Conservation (phyloP, 2,888 invertebrate species). For the Dynastes grantii region DNA sequence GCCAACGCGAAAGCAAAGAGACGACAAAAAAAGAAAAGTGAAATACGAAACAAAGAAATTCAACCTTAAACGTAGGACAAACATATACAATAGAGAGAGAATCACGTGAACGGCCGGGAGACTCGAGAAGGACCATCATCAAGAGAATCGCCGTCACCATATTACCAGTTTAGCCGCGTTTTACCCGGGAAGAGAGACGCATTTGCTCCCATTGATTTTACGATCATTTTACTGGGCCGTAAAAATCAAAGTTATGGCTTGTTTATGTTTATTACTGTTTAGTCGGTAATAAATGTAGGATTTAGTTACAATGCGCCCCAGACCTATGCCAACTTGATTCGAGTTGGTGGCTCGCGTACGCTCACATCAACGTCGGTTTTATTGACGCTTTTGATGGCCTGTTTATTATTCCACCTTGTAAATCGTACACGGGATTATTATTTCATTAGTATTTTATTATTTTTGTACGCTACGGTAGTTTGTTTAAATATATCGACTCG, state of each 20-base stretch:
- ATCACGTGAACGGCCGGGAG: conserved; percentile 24
- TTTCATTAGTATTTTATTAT: conserved; percentile 65
- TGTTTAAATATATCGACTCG: conserved; percentile 56
- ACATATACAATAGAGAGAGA: conserved; percentile 52
- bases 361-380: conserved; percentile 69
- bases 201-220: conserved; percentile 70
- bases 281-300: conserved; percentile 69
- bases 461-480: conserved; percentile 58
- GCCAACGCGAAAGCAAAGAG: not conserved
- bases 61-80: conserved; percentile 57
- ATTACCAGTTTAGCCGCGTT: conserved; percentile 49
- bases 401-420: conserved; percentile 70
- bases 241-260: conserved; percentile 72
- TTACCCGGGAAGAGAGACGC: conserved; percentile 55
- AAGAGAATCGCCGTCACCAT: conserved; percentile 49
- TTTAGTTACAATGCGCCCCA: conserved; percentile 63
- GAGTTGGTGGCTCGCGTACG: conserved; percentile 62
- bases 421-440: conserved; percentile 66
- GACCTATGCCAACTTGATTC: conserved; percentile 68
- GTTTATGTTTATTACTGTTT: conserved; percentile 72
- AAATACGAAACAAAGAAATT: conserved; percentile 54
- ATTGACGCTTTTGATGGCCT: conserved; percentile 69
- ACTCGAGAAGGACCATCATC: conserved; percentile 28
- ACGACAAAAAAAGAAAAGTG: not conserved
- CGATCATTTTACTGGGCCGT: conserved; percentile 69